A percentile compares a stretch with the other conserved stretches of the same genome.
phyloP scores from a whole-genome alignment of 2,113 vertebrate species.

The Trinectes maculatus region DNA sequence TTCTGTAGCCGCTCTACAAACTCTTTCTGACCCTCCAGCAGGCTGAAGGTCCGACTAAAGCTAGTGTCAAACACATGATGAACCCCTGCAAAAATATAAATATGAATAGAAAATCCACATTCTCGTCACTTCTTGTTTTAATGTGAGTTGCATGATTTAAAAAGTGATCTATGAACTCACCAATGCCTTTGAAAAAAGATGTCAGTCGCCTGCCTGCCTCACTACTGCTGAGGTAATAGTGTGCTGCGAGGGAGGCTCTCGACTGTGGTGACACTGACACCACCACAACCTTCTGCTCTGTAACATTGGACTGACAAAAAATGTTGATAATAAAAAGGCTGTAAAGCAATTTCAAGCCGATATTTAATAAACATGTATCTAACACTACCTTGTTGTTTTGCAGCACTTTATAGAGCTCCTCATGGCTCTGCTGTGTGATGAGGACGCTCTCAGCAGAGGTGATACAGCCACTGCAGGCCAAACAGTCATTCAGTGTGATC shows the following conservation, averaged over 20 bases:
- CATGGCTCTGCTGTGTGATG: conserved; percentile 93
- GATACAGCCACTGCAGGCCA: conserved; percentile 97
- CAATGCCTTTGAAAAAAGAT: conserved; percentile 88
- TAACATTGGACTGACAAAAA: conserved; percentile 24
- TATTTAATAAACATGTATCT: background rate
- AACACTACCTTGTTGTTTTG: conserved; percentile 84
- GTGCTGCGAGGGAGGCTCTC: conserved; percentile 90
- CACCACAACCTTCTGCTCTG: conserved; percentile 86
- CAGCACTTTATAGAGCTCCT: conserved; percentile 88
- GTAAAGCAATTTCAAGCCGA: background rate
- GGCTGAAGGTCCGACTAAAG: conserved; percentile 94
- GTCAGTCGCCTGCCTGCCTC: conserved; percentile 88
- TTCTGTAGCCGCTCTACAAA: conserved; percentile 88
- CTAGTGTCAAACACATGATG: conserved; percentile 92
- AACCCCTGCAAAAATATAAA: conserved; percentile 81
- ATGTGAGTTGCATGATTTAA: background rate
- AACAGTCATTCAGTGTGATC: conserved; percentile 92
- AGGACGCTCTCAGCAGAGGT: conserved; percentile 95
- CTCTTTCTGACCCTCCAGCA: conserved; percentile 92
- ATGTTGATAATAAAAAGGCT: background rate
- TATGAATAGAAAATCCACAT: background rate
- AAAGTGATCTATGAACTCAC: conserved; percentile 69
- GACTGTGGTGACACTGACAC: conserved; percentile 94
- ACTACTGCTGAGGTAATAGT: conserved; percentile 81
- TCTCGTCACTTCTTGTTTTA: background rate